Percentiles rank a stretch among this genome's conserved stretches.
These are phyloP conservation scores for Drosophila pegasa DNA, from an alignment of 2,888 invertebrate genomes.

Conservation along the genomic window DNA sequence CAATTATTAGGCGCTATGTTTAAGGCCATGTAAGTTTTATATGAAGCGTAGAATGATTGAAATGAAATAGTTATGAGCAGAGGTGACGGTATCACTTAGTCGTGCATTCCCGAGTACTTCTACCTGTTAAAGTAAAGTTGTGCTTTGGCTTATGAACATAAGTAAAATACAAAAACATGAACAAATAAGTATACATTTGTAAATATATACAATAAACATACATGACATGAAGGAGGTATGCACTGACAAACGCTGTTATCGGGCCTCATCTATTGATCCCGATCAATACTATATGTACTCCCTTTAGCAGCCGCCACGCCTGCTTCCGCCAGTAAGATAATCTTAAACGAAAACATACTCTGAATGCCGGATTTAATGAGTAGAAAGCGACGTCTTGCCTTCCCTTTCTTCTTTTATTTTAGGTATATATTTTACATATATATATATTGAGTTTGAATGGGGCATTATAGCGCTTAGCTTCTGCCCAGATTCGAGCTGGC, in stretches of 20 bases:
- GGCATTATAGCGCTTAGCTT: slow-evolving; percentile 8
- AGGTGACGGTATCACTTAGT: background rate
- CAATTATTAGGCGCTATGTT: too few species aligned
- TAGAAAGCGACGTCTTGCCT: background rate
- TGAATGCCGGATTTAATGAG: background rate
- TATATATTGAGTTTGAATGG: slow-evolving; percentile 1
- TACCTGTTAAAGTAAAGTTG: background rate
- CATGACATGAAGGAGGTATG: too few species aligned
- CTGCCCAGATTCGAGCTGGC: background rate
- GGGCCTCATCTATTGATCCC: too few species aligned
- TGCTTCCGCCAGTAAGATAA: background rate
- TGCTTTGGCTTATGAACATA: background rate
- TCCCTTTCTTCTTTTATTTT: background rate
- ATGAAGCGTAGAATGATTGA: too few species aligned
- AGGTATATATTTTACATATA: background rate
- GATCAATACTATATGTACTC: too few species aligned
- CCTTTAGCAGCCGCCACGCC: background rate
- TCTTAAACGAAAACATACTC: background rate
- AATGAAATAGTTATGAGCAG: background rate
- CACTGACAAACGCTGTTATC: too few species aligned
- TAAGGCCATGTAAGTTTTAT: too few species aligned
- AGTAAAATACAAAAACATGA: background rate
- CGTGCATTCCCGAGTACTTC: background rate
- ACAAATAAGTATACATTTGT: background rate
- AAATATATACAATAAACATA: too few species aligned